Percentiles rank a stretch among this genome's conserved stretches.
Evolutionary conservation across 2,888 invertebrate genomes (phyloP).

Genomic region (Calliscelio sp.): DNA sequence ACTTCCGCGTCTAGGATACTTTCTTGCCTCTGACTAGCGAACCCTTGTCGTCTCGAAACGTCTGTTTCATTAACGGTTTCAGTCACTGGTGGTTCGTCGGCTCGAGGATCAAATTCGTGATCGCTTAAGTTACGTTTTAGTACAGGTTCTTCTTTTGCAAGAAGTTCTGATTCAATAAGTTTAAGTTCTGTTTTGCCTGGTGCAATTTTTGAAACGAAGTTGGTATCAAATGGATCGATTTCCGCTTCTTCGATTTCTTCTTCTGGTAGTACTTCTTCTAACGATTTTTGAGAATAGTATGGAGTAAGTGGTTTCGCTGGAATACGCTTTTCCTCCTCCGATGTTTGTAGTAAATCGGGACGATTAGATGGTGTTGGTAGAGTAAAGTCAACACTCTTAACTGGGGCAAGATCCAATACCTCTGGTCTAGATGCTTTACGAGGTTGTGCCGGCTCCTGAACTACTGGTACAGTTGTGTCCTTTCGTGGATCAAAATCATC

Average conservation of each 20-base stretch:
- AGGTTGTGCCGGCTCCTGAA: slow-evolving; percentile 25
- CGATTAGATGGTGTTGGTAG: slow-evolving; percentile 87
- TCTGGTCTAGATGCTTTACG: slow-evolving; percentile 89
- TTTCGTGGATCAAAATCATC: slow-evolving; percentile 94
- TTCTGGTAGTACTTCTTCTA: slow-evolving; percentile 88
- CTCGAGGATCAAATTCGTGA: slow-evolving; percentile 88
- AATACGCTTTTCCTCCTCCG: slow-evolving; percentile 88
- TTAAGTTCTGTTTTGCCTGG: slow-evolving; percentile 88
- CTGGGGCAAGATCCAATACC: slow-evolving; percentile 84
- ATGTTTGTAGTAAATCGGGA: slow-evolving; percentile 87
- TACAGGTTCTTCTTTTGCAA: slow-evolving; percentile 76
- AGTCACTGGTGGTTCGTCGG: slow-evolving; percentile 83
- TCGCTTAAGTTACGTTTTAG: slow-evolving; percentile 88
- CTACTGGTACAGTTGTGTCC: slow-evolving; percentile 84
- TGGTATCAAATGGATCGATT: slow-evolving; percentile 90
- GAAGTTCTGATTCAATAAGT: slow-evolving; percentile 87
- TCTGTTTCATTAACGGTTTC: slow-evolving; percentile 71
- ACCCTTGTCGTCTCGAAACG: slow-evolving; percentile 58
- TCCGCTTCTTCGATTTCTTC: slow-evolving; percentile 86
- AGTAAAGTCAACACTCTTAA: slow-evolving; percentile 88
- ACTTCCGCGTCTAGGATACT: slow-evolving; percentile 87
- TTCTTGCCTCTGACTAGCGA: slow-evolving; percentile 78
- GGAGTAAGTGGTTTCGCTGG: slow-evolving; percentile 92
- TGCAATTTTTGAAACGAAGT: slow-evolving; percentile 87
- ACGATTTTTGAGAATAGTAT: slow-evolving; percentile 89